phyloP scores from a whole-genome alignment of 2,113 vertebrate genomes.

The Pituophis catenifer region DNA sequence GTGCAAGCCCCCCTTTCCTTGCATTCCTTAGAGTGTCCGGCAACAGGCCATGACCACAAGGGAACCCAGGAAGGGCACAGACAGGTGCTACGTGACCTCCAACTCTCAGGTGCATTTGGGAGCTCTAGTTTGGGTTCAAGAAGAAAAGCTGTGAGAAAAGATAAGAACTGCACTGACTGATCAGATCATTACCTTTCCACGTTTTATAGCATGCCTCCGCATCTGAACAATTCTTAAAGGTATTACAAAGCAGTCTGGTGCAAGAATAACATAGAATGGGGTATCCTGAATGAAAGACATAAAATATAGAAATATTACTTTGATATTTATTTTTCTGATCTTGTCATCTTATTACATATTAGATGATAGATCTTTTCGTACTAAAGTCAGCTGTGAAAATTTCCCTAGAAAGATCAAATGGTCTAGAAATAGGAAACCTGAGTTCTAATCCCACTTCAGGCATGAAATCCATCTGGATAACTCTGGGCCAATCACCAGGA shows the following conservation, averaged over 20 bases:
- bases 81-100: too few species aligned
- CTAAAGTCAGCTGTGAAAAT: background rate
- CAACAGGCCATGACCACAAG: too few species aligned
- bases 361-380: background rate
- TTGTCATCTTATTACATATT: background rate
- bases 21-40: too few species aligned
- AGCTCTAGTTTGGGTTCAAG: background rate
- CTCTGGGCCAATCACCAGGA: too few species aligned
- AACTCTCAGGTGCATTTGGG: background rate
- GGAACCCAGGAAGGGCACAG: too few species aligned
- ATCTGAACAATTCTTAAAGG: rapidly evolving
- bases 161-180: background rate
- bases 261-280: too few species aligned
- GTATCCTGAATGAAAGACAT: too few species aligned
- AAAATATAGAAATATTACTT: too few species aligned
- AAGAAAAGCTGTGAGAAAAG: background rate
- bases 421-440: too few species aligned
- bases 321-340: too few species aligned
- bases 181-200: rapidly evolving
- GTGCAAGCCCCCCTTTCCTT: background rate
- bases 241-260: rapidly evolving
- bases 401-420: background rate
- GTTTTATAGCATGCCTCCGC: rapidly evolving
- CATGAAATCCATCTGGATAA: too few species aligned
- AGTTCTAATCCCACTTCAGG: too few species aligned